Percentiles rank a stretch among this genome's conserved stretches.
These are phyloP conservation scores for Spheniscus mendiculus DNA, from an alignment of 2,113 vertebrate genomes.

Conservation along the genomic window DNA sequence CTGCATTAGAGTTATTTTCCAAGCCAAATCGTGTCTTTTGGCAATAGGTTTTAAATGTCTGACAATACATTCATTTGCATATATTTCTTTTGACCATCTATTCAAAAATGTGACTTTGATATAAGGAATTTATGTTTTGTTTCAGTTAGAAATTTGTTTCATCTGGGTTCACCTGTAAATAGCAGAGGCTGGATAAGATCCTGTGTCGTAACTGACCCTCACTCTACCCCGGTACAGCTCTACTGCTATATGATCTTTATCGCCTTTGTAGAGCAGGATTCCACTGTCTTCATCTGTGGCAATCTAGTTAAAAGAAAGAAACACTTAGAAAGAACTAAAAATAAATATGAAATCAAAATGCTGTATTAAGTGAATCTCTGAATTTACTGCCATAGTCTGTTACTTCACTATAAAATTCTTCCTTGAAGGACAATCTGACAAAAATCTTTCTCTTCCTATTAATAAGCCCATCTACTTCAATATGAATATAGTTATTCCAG, in stretches of 20 bases:
- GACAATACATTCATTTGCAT: not conserved
- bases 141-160: not conserved
- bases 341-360: not conserved
- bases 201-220: conserved; percentile 94
- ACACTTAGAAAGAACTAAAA: not conserved
- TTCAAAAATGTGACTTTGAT: not conserved
- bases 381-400: not conserved
- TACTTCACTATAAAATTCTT: not conserved
- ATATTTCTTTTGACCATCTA: not conserved
- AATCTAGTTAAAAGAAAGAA: conserved; percentile 79
- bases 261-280: conserved; percentile 93
- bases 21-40: not conserved
- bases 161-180: conserved; percentile 90
- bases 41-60: not conserved
- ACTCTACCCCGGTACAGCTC: conserved; percentile 94
- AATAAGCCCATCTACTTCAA: not conserved
- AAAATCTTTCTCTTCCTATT: not conserved
- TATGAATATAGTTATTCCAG: not conserved
- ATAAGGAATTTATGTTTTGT: not conserved
- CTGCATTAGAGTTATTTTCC: not conserved
- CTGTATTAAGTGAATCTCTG: not conserved
- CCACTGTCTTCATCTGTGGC: conserved; percentile 97
- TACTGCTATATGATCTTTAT: conserved; percentile 91
- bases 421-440: not conserved
- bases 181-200: conserved; percentile 91